Percentiles rank a stretch among this genome's conserved stretches.
phyloP scores from a whole-genome alignment of 2,113 vertebrate genomes.

The Melanotaenia duboulayi region DNA sequence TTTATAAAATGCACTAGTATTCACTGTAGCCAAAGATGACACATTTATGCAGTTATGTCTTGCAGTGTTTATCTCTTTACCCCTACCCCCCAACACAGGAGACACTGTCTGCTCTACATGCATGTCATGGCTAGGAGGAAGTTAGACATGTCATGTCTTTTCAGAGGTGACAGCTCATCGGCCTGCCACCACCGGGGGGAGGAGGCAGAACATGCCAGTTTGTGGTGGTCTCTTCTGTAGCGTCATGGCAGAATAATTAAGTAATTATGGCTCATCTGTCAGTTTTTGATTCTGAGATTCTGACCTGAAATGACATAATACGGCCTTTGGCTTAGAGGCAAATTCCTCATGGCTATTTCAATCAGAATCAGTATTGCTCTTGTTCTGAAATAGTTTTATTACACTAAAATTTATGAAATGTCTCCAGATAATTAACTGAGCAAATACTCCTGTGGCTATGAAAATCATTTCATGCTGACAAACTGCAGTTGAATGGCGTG shows the following conservation, averaged over 20 bases:
- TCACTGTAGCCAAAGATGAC: background rate
- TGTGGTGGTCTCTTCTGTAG: conserved; percentile 17
- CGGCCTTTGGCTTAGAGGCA: background rate
- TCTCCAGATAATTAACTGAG: no score
- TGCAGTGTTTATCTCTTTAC: background rate
- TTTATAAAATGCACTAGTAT: background rate
- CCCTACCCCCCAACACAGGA: background rate
- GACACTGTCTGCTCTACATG: conserved; percentile 36
- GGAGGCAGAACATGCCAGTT: background rate
- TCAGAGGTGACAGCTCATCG: conserved; percentile 43
- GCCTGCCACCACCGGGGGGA: background rate
- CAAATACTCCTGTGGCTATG: background rate
- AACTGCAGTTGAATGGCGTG: no score
- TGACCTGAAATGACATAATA: background rate
- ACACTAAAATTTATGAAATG: no score
- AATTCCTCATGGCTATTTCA: conserved; percentile 3
- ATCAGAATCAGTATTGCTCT: background rate
- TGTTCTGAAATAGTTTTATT: no score
- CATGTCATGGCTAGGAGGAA: conserved; percentile 30
- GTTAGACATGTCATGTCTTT: conserved; percentile 53
- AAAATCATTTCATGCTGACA: background rate
- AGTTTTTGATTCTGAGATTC: background rate
- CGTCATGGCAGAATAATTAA: background rate
- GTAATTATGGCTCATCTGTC: conserved; percentile 23
- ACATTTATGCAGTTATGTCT: background rate